These are phyloP conservation scores for Eupsittula cactorum DNA, from an alignment of 2,113 vertebrate species.

Conservation along the genomic window DNA sequence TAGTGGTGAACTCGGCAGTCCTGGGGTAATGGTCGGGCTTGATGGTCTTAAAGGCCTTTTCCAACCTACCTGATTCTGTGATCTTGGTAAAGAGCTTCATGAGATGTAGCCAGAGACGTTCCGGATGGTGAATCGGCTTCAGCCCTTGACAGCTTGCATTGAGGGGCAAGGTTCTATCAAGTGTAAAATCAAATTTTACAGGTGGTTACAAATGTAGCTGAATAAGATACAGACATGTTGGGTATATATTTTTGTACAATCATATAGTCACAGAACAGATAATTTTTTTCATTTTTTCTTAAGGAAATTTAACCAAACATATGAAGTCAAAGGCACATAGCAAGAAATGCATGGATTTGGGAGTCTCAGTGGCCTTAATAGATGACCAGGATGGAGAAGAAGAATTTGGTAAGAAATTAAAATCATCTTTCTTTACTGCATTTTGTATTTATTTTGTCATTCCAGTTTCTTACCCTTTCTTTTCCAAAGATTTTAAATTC, in stretches of 20 bases:
- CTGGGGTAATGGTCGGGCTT: background rate
- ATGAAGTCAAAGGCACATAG: constrained; percentile 99
- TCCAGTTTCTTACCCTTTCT: background rate
- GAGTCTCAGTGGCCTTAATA: constrained; percentile 85
- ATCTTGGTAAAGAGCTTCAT: background rate
- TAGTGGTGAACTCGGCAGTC: background rate
- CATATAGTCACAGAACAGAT: background rate
- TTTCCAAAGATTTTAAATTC: background rate
- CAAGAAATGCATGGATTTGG: constrained; percentile 98
- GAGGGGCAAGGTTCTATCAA: background rate
- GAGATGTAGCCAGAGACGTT: background rate
- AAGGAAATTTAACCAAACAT: constrained; percentile 98
- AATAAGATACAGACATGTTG: background rate
- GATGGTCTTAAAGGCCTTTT: background rate
- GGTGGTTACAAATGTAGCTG: background rate
- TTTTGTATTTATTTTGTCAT: background rate
- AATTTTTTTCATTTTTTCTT: constrained; percentile 1
- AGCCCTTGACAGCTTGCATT: background rate
- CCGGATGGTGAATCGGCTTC: background rate
- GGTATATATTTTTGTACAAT: background rate
- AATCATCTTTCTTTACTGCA: constrained; percentile 9
- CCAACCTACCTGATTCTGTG: background rate
- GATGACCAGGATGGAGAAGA: constrained; percentile 96
- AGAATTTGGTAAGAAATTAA: constrained; percentile 87
- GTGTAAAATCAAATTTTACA: background rate